A percentile compares a stretch with the other conserved stretches of the same genome.
Evolutionary conservation across 2,888 invertebrate species (phyloP).

Genomic region (Heliconius ismenius): DNA sequence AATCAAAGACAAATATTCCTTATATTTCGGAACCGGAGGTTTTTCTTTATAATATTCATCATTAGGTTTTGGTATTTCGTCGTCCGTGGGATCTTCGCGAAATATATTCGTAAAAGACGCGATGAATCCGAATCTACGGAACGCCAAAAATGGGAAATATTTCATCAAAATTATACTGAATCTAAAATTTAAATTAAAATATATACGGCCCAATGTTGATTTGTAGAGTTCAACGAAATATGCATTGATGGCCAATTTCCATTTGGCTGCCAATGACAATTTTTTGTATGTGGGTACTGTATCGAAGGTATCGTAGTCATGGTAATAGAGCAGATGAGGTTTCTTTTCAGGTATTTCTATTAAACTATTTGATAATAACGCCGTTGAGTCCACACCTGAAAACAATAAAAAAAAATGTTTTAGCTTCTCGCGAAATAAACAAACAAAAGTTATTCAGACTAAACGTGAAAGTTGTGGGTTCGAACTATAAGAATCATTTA

Average conservation of each 20-base stretch:
- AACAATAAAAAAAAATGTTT: constrained; percentile 15
- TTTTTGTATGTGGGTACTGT: constrained; percentile 70
- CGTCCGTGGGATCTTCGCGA: constrained; percentile 63
- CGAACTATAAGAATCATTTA: too few relatives aligned
- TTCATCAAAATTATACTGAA: constrained; percentile 83
- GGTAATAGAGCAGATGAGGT: constrained; percentile 62
- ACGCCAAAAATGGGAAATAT: constrained; percentile 86
- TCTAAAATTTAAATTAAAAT: constrained; percentile 83
- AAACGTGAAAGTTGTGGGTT: too few relatives aligned
- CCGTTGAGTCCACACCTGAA: constrained; percentile 61
- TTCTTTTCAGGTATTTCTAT: constrained; percentile 57
- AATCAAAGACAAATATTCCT: constrained; percentile 44
- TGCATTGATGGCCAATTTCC: constrained; percentile 55
- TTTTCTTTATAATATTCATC: constrained; percentile 57
- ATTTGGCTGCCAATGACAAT: constrained; percentile 56
- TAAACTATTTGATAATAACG: constrained; percentile 54
- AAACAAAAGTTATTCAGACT: too few relatives aligned
- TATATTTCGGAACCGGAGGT: constrained; percentile 57
- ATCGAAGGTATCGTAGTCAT: constrained; percentile 70
- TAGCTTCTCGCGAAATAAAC: not conserved
- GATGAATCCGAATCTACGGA: constrained; percentile 83
- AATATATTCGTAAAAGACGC: constrained; percentile 84
- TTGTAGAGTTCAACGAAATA: constrained; percentile 60
- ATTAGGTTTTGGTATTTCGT: constrained; percentile 62
- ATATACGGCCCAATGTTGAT: constrained; percentile 79